Evolutionary conservation across 2,797 vertebrate species (phyloP).

Genomic region (Potorous gilbertii): DNA sequence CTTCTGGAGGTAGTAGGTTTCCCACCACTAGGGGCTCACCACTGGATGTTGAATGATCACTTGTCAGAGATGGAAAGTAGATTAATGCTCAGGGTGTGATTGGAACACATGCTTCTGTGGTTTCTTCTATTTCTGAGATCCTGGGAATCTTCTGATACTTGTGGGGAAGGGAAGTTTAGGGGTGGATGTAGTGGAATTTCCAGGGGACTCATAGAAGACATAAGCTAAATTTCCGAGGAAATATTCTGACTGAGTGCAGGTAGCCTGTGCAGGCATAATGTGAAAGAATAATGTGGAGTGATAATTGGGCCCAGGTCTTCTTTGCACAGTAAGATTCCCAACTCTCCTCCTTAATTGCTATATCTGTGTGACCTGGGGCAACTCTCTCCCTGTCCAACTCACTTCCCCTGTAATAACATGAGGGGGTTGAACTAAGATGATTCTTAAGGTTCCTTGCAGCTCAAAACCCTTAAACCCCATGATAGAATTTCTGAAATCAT

Average conservation of each 20-base stretch:
- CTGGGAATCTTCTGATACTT: not conserved
- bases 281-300: not conserved
- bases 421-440: not conserved
- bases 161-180: not conserved
- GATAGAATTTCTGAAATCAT: conserved; percentile 2
- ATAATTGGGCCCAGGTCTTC: not conserved
- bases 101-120: not conserved
- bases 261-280: not conserved
- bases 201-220: not conserved
- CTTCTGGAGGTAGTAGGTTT: not conserved
- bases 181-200: not conserved
- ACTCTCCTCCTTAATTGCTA: not conserved
- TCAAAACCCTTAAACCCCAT: not conserved
- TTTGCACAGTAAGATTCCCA: not conserved
- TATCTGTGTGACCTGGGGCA: not conserved
- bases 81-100: not conserved
- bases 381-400: not conserved
- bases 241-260: not conserved
- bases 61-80: not conserved
- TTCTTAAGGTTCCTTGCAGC: not conserved
- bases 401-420: not conserved
- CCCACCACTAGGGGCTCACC: not conserved
- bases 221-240: not conserved
- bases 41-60: not conserved
- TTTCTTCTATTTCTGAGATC: not conserved